These are phyloP conservation scores for Sarcophaga subvicina DNA, from an alignment of 2,888 invertebrate species.

Conservation along the genomic window DNA sequence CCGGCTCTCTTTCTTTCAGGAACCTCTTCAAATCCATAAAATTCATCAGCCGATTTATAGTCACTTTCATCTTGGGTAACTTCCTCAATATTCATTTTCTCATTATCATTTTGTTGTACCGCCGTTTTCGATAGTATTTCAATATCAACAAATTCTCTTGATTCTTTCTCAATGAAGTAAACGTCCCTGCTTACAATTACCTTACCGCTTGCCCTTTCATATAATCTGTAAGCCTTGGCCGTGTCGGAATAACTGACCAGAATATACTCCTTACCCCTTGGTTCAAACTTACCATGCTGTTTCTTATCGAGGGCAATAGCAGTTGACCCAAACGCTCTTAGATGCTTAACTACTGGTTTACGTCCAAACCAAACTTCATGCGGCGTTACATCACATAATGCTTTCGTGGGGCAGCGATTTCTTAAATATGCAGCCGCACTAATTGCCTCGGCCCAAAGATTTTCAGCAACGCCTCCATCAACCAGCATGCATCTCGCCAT, in stretches of 20 bases:
- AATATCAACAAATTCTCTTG: background rate
- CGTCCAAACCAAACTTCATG: conserved; percentile 18
- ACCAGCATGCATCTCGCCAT: conserved; percentile 17
- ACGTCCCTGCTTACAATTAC: conserved; percentile 51
- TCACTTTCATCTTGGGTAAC: too few species aligned
- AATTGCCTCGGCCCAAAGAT: conserved; percentile 2
- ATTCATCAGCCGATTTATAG: too few species aligned
- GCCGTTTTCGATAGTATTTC: background rate
- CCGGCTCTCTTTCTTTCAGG: background rate
- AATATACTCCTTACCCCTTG: conserved; percentile 20
- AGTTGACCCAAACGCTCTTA: conserved; percentile 25
- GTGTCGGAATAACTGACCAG: conserved; percentile 31
- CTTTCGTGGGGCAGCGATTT: conserved; percentile 4
- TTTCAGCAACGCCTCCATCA: background rate
- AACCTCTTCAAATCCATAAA: too few species aligned
- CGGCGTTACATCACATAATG: conserved; percentile 1
- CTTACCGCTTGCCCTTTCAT: conserved; percentile 21
- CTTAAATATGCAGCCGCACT: background rate
- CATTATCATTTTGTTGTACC: background rate
- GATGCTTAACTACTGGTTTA: conserved; percentile 22
- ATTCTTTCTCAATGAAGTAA: conserved; percentile 8
- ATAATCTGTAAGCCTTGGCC: conserved; percentile 52
- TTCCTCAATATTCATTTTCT: background rate
- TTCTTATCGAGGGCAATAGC: conserved; percentile 27
- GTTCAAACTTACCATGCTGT: conserved; percentile 27